Conservation (phyloP, 1,140 invertebrate species). For the Phthorimaea operculella region DNA sequence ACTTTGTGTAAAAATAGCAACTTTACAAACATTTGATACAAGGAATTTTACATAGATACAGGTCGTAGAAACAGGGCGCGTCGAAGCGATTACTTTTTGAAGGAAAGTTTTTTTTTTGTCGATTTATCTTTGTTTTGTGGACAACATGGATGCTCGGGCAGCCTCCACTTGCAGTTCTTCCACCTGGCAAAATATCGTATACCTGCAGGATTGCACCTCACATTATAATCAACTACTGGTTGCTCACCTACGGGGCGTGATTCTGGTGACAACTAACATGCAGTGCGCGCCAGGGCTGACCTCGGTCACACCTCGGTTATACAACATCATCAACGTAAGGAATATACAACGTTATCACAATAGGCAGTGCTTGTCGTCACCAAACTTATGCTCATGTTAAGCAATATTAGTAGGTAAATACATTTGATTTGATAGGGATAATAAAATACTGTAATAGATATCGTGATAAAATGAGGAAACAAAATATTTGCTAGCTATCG, state of each 20-base stretch:
- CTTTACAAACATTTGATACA: slow-evolving; percentile 58
- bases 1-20: slow-evolving; percentile 63
- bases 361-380: slow-evolving; percentile 14
- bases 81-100: slow-evolving; percentile 64
- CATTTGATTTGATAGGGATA: not conserved
- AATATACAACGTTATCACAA: slow-evolving; percentile 10
- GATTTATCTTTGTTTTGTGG: slow-evolving; percentile 69
- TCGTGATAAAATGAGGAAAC: slow-evolving; percentile 13
- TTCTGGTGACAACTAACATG: slow-evolving; percentile 40
- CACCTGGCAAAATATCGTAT: slow-evolving; percentile 81
- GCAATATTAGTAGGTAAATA: not conserved
- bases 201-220: slow-evolving; percentile 73
- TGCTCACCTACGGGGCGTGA: slow-evolving; percentile 48
- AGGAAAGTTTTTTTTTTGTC: slow-evolving; percentile 61
- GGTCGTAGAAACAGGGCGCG: slow-evolving; percentile 37
- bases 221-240: slow-evolving; percentile 65
- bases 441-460: not conserved
- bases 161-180: slow-evolving; percentile 78
- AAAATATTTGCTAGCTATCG: slow-evolving; percentile 18
- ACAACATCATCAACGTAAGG: not conserved
- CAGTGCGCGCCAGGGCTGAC: slow-evolving; percentile 28
- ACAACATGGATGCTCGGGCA: slow-evolving; percentile 68
- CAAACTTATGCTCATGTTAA: slow-evolving; percentile 6
- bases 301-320: not conserved
- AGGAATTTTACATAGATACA: slow-evolving; percentile 62